Evolutionary conservation across 2,797 vertebrate species (phyloP), one percentile per base, ranked within the genome.

Genomic region (Mergus octosetaceus): DNA sequence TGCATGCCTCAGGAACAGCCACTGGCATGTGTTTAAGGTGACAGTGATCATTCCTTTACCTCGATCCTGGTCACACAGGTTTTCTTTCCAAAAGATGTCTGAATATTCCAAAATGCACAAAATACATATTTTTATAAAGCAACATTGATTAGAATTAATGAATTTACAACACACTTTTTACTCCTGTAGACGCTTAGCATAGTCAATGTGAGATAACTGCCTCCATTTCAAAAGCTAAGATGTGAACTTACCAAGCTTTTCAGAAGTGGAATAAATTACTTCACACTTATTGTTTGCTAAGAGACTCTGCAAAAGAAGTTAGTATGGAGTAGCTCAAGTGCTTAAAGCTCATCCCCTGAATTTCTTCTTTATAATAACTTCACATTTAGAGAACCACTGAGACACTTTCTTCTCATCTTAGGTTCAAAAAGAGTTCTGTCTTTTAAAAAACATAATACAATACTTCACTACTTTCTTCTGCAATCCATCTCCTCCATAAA

Each of bases 181-280:
- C 56, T 90, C 66, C 25, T 56, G 51, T 43, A 72, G 60, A 38
- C 10, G 6, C 24, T 34, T 41, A 65, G 10, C 30, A 43, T 68
- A 78, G 56, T 34, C 34, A 79, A 90, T 49, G 89, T 82, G 64
- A 90, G 66, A 94, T 51, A 94, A 66, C 34, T 39, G 75, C 83
- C 91, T 93, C 82, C 77, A 57, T 56, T 61, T 76, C 60, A 87
- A 89, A 64, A 84, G 27, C 60, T 57, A 82, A 91, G 47, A 80
- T 79, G 90, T 79, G 84, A 95, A 95, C 10, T 92, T 62, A 90
- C 5, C 5, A 53, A 85, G 60, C 28, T 95, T 81, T 82, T 94
- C 22, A 4, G 57, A 93, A 96, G 51, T 76, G 43, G 87, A 95
- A 85, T 91, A 95, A 90, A 70, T 90, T 66, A 49, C 17, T 96